Percentiles rank a stretch among this genome's conserved stretches.
These are phyloP conservation scores for Gallirallus australis DNA, from an alignment of 2,797 vertebrate species.

Conservation along the genomic window DNA sequence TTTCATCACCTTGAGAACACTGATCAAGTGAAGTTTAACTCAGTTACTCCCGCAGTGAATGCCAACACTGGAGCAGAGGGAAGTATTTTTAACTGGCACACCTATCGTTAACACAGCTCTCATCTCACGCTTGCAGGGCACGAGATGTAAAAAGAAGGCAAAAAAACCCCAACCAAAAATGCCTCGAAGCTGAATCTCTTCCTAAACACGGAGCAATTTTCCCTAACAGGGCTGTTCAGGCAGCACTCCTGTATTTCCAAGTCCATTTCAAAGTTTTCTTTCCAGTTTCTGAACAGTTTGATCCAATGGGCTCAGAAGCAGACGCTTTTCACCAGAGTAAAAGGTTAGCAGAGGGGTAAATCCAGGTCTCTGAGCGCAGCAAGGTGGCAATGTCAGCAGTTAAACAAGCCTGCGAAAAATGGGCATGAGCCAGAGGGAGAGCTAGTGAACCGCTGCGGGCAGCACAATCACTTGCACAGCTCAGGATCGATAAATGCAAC, in stretches of 20 bases:
- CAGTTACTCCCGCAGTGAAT: not conserved
- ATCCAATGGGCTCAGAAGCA: rapidly evolving
- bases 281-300: not conserved
- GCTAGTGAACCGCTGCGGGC: not conserved
- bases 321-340: not conserved
- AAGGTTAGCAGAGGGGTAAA: not conserved
- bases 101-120: not conserved
- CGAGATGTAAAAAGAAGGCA: not conserved
- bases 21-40: not conserved
- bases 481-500: not conserved
- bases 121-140: rapidly evolving
- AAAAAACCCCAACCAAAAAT: not conserved
- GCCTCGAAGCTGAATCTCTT: not conserved
- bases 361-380: not conserved
- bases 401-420: not conserved
- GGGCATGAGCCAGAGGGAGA: not conserved
- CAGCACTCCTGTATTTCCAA: not conserved
- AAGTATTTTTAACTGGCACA: not conserved
- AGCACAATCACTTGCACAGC: rapidly evolving
- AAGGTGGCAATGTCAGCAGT: not conserved
- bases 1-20: not conserved
- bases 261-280: not conserved
- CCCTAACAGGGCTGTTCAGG: not conserved
- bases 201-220: not conserved
- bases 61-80: rapidly evolving